These are phyloP conservation scores for Eupithecia subfuscata DNA, from an alignment of 2,888 invertebrate genomes.

Conservation along the genomic window DNA sequence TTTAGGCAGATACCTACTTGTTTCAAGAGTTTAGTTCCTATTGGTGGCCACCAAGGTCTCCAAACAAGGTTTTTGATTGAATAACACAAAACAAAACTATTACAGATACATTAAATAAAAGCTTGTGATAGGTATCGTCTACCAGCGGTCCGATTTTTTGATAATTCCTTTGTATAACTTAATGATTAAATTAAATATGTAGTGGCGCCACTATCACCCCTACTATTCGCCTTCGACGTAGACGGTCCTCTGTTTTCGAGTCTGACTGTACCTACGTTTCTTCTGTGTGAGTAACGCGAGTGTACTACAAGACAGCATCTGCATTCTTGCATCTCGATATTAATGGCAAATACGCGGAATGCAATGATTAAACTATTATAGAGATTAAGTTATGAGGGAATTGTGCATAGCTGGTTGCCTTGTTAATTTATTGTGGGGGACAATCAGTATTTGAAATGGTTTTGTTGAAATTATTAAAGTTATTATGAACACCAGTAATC, in stretches of 20 bases:
- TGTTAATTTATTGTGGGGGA: constrained; percentile 10
- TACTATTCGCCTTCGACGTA: neutral
- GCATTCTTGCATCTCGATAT: constrained; percentile 25
- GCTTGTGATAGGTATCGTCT: too few relatives aligned
- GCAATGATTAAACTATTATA: constrained; percentile 24
- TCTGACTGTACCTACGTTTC: constrained; percentile 17
- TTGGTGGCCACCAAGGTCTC: too few relatives aligned
- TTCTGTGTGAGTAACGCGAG: constrained; percentile 39
- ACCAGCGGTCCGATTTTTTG: too few relatives aligned
- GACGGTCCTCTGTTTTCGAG: neutral
- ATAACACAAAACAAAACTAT: too few relatives aligned
- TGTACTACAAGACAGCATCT: constrained; percentile 28
- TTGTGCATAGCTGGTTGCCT: constrained; percentile 16
- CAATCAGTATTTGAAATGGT: constrained; percentile 1
- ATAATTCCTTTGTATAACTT: too few relatives aligned
- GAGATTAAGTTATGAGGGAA: constrained; percentile 12
- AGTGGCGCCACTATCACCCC: too few relatives aligned
- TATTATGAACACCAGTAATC: neutral
- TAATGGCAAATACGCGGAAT: constrained; percentile 39
- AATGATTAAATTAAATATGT: too few relatives aligned
- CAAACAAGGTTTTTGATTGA: too few relatives aligned
- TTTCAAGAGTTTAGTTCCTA: too few relatives aligned
- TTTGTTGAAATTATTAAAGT: neutral
- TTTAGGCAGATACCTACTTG: too few relatives aligned
- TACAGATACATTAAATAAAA: too few relatives aligned